These are phyloP conservation scores for Isurus oxyrinchus DNA, from an alignment of 2,113 vertebrate species.

Conservation along the genomic window DNA sequence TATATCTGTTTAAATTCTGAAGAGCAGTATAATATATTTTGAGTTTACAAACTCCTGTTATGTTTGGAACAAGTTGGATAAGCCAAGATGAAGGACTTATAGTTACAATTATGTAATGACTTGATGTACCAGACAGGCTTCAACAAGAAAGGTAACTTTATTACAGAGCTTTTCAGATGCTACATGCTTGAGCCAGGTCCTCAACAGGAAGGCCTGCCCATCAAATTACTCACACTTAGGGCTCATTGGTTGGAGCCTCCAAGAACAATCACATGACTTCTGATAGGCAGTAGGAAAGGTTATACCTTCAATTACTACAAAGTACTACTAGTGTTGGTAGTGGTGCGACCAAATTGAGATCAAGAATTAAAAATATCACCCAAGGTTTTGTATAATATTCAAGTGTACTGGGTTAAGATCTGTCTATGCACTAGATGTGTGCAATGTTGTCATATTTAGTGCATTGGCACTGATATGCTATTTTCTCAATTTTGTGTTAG, in stretches of 20 bases:
- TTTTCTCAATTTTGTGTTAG: background rate
- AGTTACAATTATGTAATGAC: background rate
- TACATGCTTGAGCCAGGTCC: no score
- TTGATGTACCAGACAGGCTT: no score
- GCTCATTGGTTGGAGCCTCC: no score
- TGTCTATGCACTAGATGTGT: background rate
- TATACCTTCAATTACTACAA: no score
- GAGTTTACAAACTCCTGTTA: background rate
- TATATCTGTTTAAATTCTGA: background rate
- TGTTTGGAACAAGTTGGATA: background rate
- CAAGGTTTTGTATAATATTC: background rate
- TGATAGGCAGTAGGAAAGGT: no score
- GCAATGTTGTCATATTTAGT: background rate
- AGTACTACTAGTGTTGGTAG: background rate
- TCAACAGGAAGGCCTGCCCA: no score
- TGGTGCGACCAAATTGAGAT: background rate
- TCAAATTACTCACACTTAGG: no score
- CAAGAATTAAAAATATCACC: background rate
- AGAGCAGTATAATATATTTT: background rate
- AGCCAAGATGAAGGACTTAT: background rate
- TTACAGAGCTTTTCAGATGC: no score
- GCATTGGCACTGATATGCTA: no score
- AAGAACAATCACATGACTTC: no score
- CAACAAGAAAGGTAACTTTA: no score
- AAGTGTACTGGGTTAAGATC: background rate